Evolutionary conservation across 2,113 vertebrate genomes (phyloP).

Genomic region (Polypterus bichir): DNA sequence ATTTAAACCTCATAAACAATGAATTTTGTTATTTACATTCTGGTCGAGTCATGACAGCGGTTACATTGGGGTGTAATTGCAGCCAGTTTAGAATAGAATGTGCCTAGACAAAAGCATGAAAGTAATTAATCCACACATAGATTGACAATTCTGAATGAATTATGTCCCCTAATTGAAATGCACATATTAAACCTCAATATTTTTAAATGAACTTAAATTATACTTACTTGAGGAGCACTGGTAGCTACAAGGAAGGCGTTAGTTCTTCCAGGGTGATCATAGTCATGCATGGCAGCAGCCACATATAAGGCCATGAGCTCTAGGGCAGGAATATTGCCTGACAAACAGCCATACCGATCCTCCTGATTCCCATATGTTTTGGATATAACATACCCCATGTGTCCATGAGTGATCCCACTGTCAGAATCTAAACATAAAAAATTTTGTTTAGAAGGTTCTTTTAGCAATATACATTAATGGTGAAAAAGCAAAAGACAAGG

Average conservation of each 20-base stretch:
- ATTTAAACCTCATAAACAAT: no score
- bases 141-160: no score
- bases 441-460: no score
- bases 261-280: slow-evolving; percentile 89
- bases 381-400: slow-evolving; percentile 81
- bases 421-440: slow-evolving; percentile 63
- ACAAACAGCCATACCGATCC: slow-evolving; percentile 78
- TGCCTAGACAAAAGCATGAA: no score
- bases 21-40: no score
- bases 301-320: slow-evolving; percentile 96
- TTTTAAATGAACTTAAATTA: not conserved
- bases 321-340: slow-evolving; percentile 88
- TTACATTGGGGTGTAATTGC: no score
- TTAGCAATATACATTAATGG: no score
- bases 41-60: no score
- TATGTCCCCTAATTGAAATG: no score
- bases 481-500: no score
- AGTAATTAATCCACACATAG: no score
- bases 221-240: slow-evolving; percentile 80
- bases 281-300: slow-evolving; percentile 97
- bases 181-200: not conserved
- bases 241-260: slow-evolving; percentile 95
- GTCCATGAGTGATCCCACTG: slow-evolving; percentile 78
- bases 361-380: slow-evolving; percentile 70
- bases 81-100: no score